A percentile compares a stretch with the other conserved stretches of the same genome.
Evolutionary conservation across 1,140 invertebrate species (phyloP).

Genomic region (Pinna nobilis): DNA sequence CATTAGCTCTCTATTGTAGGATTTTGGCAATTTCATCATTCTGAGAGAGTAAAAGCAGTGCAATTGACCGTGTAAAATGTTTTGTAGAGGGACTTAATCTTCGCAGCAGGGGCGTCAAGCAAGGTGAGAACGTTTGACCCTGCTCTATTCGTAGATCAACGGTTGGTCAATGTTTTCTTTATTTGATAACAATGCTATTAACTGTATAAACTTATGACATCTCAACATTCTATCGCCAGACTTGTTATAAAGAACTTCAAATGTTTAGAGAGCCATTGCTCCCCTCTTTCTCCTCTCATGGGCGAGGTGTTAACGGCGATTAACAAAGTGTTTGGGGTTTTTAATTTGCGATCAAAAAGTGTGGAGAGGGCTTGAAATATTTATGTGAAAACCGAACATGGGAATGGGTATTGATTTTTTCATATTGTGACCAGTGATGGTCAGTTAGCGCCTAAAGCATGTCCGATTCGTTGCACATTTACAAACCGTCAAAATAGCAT

Average conservation of each 20-base stretch:
- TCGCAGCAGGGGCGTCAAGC: slow-evolving; percentile 13
- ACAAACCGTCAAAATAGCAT: too few relatives aligned
- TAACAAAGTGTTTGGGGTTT: too few relatives aligned
- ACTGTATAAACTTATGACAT: slow-evolving; percentile 28
- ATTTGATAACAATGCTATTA: slow-evolving; percentile 18
- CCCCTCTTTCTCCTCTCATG: too few relatives aligned
- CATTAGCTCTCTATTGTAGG: slow-evolving; percentile 40
- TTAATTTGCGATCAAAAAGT: too few relatives aligned
- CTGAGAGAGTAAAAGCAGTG: slow-evolving; percentile 22
- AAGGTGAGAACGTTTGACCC: not conserved
- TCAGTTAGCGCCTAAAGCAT: not conserved
- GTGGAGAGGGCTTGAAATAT: too few relatives aligned
- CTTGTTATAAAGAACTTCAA: not conserved
- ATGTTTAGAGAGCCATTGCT: too few relatives aligned
- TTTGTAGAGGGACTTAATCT: slow-evolving; percentile 37
- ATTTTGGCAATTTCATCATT: slow-evolving; percentile 30
- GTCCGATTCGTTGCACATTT: too few relatives aligned
- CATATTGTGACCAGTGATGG: too few relatives aligned
- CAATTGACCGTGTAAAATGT: slow-evolving; percentile 41
- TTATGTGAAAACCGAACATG: too few relatives aligned
- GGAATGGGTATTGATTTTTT: too few relatives aligned
- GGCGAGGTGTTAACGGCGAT: too few relatives aligned
- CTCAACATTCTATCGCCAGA: slow-evolving; percentile 2
- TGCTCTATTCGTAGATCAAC: not conserved
- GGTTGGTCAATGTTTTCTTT: not conserved